phyloP scores from a whole-genome alignment of 1,140 invertebrate species.

The Physella acuta region DNA sequence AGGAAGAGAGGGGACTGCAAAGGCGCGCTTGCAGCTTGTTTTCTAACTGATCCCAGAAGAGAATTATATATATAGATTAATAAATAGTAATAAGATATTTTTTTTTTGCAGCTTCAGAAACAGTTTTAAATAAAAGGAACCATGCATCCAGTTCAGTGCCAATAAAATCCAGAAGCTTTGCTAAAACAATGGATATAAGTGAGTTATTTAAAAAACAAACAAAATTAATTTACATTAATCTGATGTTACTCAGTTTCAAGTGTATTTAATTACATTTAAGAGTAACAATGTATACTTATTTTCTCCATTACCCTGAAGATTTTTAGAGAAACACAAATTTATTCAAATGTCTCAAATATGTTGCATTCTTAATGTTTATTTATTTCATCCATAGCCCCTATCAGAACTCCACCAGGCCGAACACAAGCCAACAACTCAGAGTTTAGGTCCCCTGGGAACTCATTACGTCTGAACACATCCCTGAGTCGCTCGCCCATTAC shows the following conservation, averaged over 20 bases:
- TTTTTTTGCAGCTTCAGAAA: slow-evolving; percentile 71
- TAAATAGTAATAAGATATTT: too few species aligned
- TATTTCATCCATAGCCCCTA: slow-evolving; percentile 68
- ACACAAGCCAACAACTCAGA: slow-evolving; percentile 67
- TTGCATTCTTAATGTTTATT: slow-evolving; percentile 7
- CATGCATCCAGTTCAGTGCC: slow-evolving; percentile 81
- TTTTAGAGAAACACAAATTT: neutral
- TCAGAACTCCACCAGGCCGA: slow-evolving; percentile 86
- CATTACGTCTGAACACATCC: slow-evolving; percentile 17
- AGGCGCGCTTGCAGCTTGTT: too few species aligned
- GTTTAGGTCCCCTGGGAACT: slow-evolving; percentile 37
- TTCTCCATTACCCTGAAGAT: neutral
- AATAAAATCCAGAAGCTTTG: slow-evolving; percentile 88
- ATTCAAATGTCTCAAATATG: neutral
- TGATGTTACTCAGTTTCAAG: too few species aligned
- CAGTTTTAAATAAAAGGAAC: slow-evolving; percentile 85
- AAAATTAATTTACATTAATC: too few species aligned
- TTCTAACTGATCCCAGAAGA: too few species aligned
- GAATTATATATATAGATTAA: too few species aligned
- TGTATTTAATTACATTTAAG: too few species aligned
- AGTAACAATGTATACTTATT: too few species aligned
- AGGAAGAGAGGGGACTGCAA: too few species aligned
- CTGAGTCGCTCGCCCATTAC: slow-evolving; percentile 29
- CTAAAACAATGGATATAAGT: slow-evolving; percentile 94
- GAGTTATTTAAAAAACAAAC: slow-evolving; percentile 52